Percentiles rank a stretch among this genome's conserved stretches.
Conservation (phyloP, 2,888 invertebrate genomes). For the Gymnocheta viridis region DNA sequence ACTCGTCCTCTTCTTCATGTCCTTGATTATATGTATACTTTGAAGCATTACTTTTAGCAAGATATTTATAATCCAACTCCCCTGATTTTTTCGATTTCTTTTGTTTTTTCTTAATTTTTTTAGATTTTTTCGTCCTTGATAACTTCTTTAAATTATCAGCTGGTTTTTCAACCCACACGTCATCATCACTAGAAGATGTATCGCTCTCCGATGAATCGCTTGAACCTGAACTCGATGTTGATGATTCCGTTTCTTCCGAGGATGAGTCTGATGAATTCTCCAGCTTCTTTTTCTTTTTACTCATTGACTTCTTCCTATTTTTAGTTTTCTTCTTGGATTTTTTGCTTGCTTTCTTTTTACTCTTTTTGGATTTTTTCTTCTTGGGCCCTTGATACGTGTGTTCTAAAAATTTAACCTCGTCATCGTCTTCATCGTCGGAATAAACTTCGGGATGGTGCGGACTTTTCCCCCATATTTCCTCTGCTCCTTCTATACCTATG, state of each 20-base stretch:
- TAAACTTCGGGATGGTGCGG: constrained; percentile 85
- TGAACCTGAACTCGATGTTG: constrained; percentile 71
- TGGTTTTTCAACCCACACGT: constrained; percentile 88
- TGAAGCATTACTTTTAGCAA: constrained; percentile 69
- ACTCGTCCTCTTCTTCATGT: constrained; percentile 82
- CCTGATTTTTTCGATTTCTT: constrained; percentile 75
- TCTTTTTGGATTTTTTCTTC: constrained; percentile 75
- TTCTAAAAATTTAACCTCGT: constrained; percentile 73
- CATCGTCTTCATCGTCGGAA: constrained; percentile 82
- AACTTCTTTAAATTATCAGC: constrained; percentile 82
- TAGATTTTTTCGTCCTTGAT: constrained; percentile 74
- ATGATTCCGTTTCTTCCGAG: constrained; percentile 63
- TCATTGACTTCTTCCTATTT: constrained; percentile 82
- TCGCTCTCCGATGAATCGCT: constrained; percentile 77
- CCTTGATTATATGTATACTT: constrained; percentile 57
- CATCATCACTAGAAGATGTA: constrained; percentile 51
- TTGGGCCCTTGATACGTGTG: constrained; percentile 74
- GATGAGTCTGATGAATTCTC: constrained; percentile 76
- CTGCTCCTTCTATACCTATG: constrained; percentile 87
- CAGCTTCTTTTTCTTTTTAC: constrained; percentile 81
- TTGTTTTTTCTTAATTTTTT: constrained; percentile 73
- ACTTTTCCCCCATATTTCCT: constrained; percentile 89
- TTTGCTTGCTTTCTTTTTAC: constrained; percentile 73
- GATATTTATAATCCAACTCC: constrained; percentile 60
- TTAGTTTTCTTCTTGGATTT: constrained; percentile 82